Percentiles rank a stretch among this genome's conserved stretches.
phyloP scores from a whole-genome alignment of 2,888 invertebrate species.

The Alentia gelatinosa region DNA sequence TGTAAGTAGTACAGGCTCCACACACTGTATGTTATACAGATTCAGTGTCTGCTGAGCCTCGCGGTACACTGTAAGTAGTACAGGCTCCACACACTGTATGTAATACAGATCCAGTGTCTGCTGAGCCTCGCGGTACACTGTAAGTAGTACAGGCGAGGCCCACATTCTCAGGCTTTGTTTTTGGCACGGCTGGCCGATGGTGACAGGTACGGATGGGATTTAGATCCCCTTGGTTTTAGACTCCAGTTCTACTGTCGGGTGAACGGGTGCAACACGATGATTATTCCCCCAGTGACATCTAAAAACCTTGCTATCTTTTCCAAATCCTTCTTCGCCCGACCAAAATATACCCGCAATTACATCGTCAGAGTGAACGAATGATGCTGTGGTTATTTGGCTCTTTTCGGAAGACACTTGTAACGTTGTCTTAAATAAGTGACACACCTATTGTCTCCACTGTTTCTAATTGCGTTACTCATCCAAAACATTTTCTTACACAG shows the following conservation, averaged over 20 bases:
- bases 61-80: not conserved
- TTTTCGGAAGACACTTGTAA: too few relatives aligned
- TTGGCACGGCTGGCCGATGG: not conserved
- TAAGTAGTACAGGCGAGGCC: slow-evolving; percentile 9
- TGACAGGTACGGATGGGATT: slow-evolving; percentile 26
- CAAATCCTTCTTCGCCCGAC: not conserved
- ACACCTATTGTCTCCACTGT: too few relatives aligned
- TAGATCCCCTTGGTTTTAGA: slow-evolving; percentile 7
- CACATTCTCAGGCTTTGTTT: slow-evolving; percentile 28
- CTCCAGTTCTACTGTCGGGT: not conserved
- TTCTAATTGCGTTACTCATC: too few relatives aligned
- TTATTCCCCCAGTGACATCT: not conserved
- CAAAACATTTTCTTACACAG: too few relatives aligned
- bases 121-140: not conserved
- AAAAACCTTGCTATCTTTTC: not conserved
- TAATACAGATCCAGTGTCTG: too few relatives aligned
- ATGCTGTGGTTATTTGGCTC: too few relatives aligned
- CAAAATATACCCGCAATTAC: not conserved
- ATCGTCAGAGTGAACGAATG: not conserved
- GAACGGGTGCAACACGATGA: slow-evolving; percentile 10
- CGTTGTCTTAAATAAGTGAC: too few relatives aligned
- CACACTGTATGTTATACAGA: too few relatives aligned
- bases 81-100: too few relatives aligned
- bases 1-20: too few relatives aligned
- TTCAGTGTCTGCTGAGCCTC: too few relatives aligned